phyloP scores from a whole-genome alignment of 2,888 invertebrate species.

The Xestia ashworthii region DNA sequence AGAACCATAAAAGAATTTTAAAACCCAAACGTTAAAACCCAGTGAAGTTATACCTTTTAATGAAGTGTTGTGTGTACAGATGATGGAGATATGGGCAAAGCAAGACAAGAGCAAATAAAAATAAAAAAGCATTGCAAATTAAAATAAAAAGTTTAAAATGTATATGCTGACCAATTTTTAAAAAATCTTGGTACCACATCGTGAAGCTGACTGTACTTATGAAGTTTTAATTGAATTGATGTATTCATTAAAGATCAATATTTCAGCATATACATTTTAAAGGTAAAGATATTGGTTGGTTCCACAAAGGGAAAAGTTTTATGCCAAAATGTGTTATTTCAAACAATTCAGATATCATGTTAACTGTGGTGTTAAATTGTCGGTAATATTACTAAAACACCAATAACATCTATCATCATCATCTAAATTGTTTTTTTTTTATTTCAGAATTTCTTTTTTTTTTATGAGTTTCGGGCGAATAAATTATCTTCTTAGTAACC shows the following conservation, averaged over 20 bases:
- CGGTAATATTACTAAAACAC: too few relatives aligned
- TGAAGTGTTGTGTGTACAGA: slow-evolving; percentile 7
- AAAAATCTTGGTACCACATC: too few relatives aligned
- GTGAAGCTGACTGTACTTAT: too few relatives aligned
- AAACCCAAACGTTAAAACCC: not conserved
- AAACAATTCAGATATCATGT: too few relatives aligned
- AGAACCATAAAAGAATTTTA: slow-evolving; percentile 14
- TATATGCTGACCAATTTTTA: slow-evolving; percentile 4
- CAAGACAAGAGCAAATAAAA: slow-evolving; percentile 29
- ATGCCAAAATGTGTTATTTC: too few relatives aligned
- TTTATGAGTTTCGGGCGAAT: too few relatives aligned
- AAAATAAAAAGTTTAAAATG: slow-evolving; percentile 16
- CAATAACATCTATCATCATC: too few relatives aligned
- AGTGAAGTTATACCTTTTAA: not conserved
- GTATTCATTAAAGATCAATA: not conserved
- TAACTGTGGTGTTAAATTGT: too few relatives aligned
- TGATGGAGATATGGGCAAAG: slow-evolving; percentile 5
- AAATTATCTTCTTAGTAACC: not conserved
- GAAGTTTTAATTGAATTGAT: too few relatives aligned
- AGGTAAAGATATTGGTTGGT: slow-evolving; percentile 27
- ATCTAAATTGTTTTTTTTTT: too few relatives aligned
- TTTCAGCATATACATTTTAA: slow-evolving; percentile 38
- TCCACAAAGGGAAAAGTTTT: too few relatives aligned
- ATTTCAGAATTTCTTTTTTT: too few relatives aligned
- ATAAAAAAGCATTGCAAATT: slow-evolving; percentile 48